Percentiles rank a stretch among this genome's conserved stretches.
phyloP scores from a whole-genome alignment of 2,797 vertebrate species.

The Oreonectes daqikongensis region DNA sequence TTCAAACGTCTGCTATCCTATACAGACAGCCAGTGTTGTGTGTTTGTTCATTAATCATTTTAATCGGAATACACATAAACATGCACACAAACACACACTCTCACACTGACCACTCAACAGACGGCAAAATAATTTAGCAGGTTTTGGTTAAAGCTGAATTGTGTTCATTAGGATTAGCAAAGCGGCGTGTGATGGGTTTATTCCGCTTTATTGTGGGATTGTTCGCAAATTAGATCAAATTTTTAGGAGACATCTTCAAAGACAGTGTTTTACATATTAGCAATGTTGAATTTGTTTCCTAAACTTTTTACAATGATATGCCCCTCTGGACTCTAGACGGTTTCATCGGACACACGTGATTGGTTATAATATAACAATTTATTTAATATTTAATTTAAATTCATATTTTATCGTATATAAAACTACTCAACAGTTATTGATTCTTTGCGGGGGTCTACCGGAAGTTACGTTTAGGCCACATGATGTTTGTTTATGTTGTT shows the following conservation, averaged over 20 bases:
- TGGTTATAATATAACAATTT: too few species aligned
- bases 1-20: slow-evolving; percentile 65
- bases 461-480: too few species aligned
- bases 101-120: not conserved
- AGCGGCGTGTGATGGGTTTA: not conserved
- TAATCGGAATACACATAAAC: slow-evolving; percentile 22
- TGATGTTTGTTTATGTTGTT: too few species aligned
- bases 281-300: too few species aligned
- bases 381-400: too few species aligned
- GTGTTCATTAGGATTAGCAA: not conserved
- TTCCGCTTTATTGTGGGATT: not conserved
- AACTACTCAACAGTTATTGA: too few species aligned
- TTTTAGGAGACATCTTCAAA: too few species aligned
- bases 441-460: too few species aligned
- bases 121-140: slow-evolving; percentile 3
- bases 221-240: not conserved
- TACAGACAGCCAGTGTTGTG: slow-evolving; percentile 57
- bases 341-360: too few species aligned
- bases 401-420: too few species aligned
- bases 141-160: slow-evolving; percentile 27
- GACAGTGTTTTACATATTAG: too few species aligned
- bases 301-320: too few species aligned
- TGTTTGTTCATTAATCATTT: slow-evolving; percentile 45
- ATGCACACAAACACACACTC: not conserved
- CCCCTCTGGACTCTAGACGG: not conserved